Base-by-base conservation (phyloP, 1,140 invertebrate genomes). In the Scaptomyza montana region DNA sequence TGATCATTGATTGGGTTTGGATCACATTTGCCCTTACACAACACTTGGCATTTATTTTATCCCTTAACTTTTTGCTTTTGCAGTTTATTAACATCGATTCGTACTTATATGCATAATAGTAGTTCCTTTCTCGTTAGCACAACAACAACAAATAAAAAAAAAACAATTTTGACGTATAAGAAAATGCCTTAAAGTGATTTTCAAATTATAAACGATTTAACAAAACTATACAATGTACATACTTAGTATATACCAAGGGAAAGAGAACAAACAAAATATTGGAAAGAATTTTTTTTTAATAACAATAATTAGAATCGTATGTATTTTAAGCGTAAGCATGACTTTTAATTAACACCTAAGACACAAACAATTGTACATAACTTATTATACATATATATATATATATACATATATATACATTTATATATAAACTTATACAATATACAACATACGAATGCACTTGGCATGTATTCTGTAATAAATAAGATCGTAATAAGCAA, bases 181-280 rank as follows among this genome's bases (percentile, higher is more conserved):
- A 86, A 77, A 86, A 86, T 86, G 82, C 82, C 82, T 86, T 86
- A 86, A 86, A 82, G 82, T 86, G 81, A 86, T 79, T 86, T 86
- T 82, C 76, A 55, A 82, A 66, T 79, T 69, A 80, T 63, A 82
- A 79, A 68, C 72, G 65, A 84, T 71, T 66, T 50, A 78, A 68
- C 10, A 77, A 16, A 16, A 77, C 66, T 76, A 54, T 66, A 79
- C 55, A 74, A 54, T 84, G 80, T 84, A 84, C 36, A 64, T 59
- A 75, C 16, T 16, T 76, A 82, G 72, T 67, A 57, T 3, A 25
- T 3, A 25, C 2, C 21, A 25, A 25, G 3, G 21, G 21, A 25
- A 25, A 25, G 21, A 30, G 4, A 19, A 19, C 10, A 21, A 21
- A 16, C 16, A 36, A 13, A 28, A 28, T 61, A 73, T 63, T 77